These are phyloP conservation scores for Aplysina aerophoba DNA, from an alignment of 37 sponge, comb jelly and placozoan genomes.

Conservation along the genomic window DNA sequence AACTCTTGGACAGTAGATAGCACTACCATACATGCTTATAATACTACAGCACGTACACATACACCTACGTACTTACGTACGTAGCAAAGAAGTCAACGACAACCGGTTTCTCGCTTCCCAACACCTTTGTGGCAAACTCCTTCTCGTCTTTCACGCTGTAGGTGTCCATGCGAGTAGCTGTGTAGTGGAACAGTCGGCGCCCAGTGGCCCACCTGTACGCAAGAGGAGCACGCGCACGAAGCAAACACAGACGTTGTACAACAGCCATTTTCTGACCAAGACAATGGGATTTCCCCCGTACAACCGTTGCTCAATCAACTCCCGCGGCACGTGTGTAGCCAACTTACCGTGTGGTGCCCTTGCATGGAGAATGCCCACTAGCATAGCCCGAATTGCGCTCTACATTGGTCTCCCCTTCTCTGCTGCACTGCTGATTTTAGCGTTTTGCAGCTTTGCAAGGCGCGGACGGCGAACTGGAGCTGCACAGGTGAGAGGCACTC, in stretches of 20 bases:
- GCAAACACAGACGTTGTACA: too few species aligned
- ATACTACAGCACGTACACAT: too few species aligned
- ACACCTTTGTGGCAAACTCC: slow-evolving; percentile 45
- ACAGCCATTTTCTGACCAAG: too few species aligned
- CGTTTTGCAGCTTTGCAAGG: not conserved
- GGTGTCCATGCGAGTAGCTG: slow-evolving; percentile 1
- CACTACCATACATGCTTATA: too few species aligned
- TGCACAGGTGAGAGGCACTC: not conserved
- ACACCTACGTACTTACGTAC: not conserved
- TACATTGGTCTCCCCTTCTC: slow-evolving; percentile 5
- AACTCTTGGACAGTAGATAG: too few species aligned
- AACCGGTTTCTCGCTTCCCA: slow-evolving; percentile 42
- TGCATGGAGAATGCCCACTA: not conserved
- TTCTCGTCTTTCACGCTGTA: slow-evolving; percentile 30
- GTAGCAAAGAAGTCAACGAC: slow-evolving; percentile 66
- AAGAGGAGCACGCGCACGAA: too few species aligned
- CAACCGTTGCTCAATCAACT: too few species aligned
- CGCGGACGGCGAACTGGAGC: not conserved
- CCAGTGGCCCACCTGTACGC: too few species aligned
- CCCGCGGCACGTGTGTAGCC: not conserved
- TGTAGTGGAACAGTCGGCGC: not conserved
- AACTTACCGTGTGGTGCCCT: not conserved
- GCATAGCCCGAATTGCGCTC: not conserved
- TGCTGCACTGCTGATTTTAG: not conserved
- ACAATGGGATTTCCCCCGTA: too few species aligned